Evolutionary conservation across 2,797 vertebrate genomes (phyloP), one percentile per base, ranked within the genome.

Genomic region (Gymnoscopelus braueri): DNA sequence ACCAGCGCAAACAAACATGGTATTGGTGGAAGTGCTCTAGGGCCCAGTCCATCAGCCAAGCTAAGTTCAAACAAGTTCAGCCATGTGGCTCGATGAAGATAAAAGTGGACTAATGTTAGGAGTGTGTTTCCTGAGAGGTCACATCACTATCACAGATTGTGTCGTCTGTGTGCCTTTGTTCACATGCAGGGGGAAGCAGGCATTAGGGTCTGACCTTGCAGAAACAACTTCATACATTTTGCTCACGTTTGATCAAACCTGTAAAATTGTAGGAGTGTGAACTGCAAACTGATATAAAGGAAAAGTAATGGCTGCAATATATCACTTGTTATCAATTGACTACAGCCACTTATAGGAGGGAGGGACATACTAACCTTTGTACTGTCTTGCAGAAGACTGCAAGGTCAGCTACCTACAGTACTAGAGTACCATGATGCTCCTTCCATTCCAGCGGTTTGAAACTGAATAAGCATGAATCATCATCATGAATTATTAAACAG

Each of bases 401-500:
- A 88, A 88, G 86, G 89, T 87, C 76, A 83, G 65, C 67, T 56
- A 64, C n/a, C n/a, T 60, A 53, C n/a, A n/a, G n/a, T n/a, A n/a
- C 29, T 52, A 39, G 12, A 6, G 2, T 0, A 0, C 15, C 2
- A 56, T 56, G 51, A 29, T n/a, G 39, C 24, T 48, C 53, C 55
- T 60, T 61, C 39, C 44, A 35, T 32, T 71, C 72, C 51, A 60
- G 15, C 47, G 64, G 29, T 44, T 60, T 71, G 68, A 77, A 81
- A 72, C 19, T 14, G 15, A 72, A 69, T 69, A 57, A 69, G 65
- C 62, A 63, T 63, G 55, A 44, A 44, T 44, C 71, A 64, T 72
- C 3, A 71, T 74, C 69, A 77, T 89, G 73, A 72, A 89, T 89
- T 88, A 84, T 91, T 77, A 75, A 87, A 68, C 71, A 67, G 76